These are phyloP conservation scores for Drosophila monieri DNA, from an alignment of 2,888 invertebrate genomes.

Conservation along the genomic window DNA sequence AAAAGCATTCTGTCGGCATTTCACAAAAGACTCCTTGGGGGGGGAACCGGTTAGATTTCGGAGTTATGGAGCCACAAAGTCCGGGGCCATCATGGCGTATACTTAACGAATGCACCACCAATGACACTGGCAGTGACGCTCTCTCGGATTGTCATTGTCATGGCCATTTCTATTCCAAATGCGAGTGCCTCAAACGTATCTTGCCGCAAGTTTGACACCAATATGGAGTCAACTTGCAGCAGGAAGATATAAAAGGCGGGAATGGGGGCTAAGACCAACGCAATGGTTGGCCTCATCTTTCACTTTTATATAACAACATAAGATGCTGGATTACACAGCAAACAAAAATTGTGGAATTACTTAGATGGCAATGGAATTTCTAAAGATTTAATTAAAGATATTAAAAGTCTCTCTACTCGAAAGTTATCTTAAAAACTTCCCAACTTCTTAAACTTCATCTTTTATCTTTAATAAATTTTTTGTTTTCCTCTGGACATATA, in stretches of 20 bases:
- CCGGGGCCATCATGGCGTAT: conserved; percentile 70
- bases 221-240: conserved; percentile 47
- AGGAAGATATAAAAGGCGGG: conserved; percentile 19
- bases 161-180: conserved; percentile 59
- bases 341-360: neutral
- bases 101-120: conserved; percentile 71
- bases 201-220: conserved; percentile 70
- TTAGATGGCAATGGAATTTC: no score
- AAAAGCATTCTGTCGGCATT: conserved; percentile 57
- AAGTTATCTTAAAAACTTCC: neutral
- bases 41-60: conserved; percentile 62
- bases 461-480: neutral
- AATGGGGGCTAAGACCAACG: conserved; percentile 8
- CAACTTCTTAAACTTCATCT: no score
- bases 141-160: conserved; percentile 20
- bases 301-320: conserved; percentile 59
- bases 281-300: conserved; percentile 49
- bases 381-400: no score
- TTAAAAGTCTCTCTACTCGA: no score
- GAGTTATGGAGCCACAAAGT: conserved; percentile 50
- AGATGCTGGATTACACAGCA: conserved; percentile 29
- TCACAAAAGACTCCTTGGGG: conserved; percentile 56
- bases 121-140: conserved; percentile 64
- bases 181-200: conserved; percentile 66
- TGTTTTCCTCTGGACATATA: conserved; percentile 5